A percentile compares a stretch with the other conserved stretches of the same genome.
phyloP scores from a whole-genome alignment of 2,888 invertebrate genomes.

The Cacoxenus indagator region DNA sequence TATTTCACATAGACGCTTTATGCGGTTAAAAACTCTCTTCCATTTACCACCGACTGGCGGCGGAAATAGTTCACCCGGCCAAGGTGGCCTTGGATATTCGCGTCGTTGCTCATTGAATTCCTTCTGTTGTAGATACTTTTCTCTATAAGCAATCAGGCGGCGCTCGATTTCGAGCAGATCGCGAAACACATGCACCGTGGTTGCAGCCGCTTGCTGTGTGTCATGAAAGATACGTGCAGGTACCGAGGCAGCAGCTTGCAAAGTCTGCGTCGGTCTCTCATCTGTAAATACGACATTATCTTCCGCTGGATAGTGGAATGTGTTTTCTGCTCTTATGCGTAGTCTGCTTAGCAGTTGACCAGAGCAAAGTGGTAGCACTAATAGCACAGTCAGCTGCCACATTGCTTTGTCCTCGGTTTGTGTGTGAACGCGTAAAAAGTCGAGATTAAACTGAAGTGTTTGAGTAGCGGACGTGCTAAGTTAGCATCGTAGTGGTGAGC shows the following conservation, averaged over 20 bases:
- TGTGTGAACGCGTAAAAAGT: slow-evolving; percentile 35
- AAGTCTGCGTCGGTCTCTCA: too few species aligned
- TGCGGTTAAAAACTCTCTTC: slow-evolving; percentile 10
- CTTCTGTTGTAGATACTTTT: neutral
- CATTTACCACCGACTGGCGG: slow-evolving; percentile 40
- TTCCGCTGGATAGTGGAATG: slow-evolving; percentile 42
- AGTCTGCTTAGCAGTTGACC: neutral
- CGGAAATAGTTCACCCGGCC: slow-evolving; percentile 48
- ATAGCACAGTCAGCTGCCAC: neutral
- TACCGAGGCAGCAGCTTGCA: neutral
- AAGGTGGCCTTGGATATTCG: slow-evolving; percentile 12
- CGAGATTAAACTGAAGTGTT: slow-evolving; percentile 42
- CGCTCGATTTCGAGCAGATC: slow-evolving; percentile 37
- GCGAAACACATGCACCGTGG: neutral
- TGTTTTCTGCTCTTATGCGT: neutral
- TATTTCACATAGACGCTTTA: slow-evolving; percentile 52
- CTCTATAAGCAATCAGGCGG: slow-evolving; percentile 19
- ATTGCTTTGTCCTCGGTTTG: neutral
- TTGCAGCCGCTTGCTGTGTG: neutral
- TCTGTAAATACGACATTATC: slow-evolving; percentile 43
- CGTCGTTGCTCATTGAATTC: slow-evolving; percentile 8
- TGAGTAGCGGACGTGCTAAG: neutral
- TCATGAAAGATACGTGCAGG: neutral
- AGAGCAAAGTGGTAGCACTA: neutral
- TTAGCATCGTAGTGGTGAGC: neutral